These are phyloP conservation scores for Chloroceryle aenea DNA, from an alignment of 2,113 vertebrate genomes.

Conservation along the genomic window DNA sequence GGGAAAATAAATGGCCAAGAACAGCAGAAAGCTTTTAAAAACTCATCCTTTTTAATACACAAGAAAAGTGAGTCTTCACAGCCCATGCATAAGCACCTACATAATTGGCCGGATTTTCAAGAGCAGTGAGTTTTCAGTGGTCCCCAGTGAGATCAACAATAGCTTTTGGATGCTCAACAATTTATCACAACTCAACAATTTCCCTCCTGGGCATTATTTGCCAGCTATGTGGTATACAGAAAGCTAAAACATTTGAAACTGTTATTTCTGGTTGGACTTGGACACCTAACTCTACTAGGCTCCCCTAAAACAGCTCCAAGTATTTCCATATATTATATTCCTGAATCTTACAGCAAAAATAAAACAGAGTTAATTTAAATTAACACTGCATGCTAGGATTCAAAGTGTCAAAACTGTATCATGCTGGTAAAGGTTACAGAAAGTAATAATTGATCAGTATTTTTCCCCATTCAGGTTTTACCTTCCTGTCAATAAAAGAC, in stretches of 20 bases:
- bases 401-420: conserved; percentile 4
- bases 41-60: neutral
- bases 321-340: neutral
- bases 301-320: neutral
- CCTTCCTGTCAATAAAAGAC: neutral
- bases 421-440: neutral
- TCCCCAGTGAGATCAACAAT: conserved; percentile 49
- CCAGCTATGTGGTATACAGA: neutral
- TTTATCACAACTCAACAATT: conserved; percentile 58
- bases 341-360: neutral
- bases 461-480: neutral
- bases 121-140: conserved; percentile 25
- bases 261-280: neutral
- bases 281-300: neutral
- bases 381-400: neutral
- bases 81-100: conserved; percentile 19
- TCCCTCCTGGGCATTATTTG: conserved; percentile 15
- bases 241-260: neutral
- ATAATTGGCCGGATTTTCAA: conserved; percentile 54
- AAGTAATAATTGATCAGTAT: conserved; percentile 8
- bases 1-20: neutral
- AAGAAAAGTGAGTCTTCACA: conserved; percentile 26
- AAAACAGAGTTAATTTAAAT: neutral
- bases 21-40: neutral
- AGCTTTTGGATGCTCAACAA: conserved; percentile 48